A percentile compares a stretch with the other conserved stretches of the same genome.
These are phyloP conservation scores for Anguilla rostrata DNA, from an alignment of 2,113 vertebrate species.

Conservation along the genomic window DNA sequence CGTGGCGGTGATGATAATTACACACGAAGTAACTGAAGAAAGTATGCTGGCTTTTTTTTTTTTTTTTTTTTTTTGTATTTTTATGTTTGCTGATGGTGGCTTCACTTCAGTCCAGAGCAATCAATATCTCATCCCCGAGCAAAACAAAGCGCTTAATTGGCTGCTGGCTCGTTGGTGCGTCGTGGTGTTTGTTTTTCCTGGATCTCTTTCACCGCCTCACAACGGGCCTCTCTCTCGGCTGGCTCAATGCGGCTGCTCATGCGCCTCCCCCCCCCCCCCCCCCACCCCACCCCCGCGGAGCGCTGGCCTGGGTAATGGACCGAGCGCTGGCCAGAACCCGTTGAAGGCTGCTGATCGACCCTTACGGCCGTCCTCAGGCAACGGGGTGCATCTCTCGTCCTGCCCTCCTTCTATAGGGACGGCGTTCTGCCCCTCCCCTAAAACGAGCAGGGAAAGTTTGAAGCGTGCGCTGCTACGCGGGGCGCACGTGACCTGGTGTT, in stretches of 20 bases:
- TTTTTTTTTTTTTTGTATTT: too few relatives aligned
- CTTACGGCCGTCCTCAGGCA: too few relatives aligned
- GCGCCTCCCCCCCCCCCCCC: neutral
- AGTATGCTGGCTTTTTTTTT: neutral
- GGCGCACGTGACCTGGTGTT: neutral
- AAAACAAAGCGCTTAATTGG: constrained; percentile 1
- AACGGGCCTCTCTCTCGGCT: neutral
- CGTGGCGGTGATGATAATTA: neutral
- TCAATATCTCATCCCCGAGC: constrained; percentile 1
- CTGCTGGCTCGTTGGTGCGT: neutral
- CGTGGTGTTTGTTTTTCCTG: neutral
- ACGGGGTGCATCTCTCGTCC: too few relatives aligned
- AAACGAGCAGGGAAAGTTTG: neutral
- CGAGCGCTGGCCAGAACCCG: neutral
- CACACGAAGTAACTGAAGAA: neutral
- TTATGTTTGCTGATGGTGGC: neutral
- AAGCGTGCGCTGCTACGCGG: neutral
- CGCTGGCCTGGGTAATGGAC: neutral
- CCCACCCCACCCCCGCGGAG: neutral
- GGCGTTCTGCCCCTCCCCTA: neutral
- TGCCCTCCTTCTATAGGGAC: too few relatives aligned
- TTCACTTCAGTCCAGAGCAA: neutral
- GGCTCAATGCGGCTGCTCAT: neutral
- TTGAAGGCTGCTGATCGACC: neutral
- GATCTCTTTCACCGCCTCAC: neutral